Base-by-base conservation (phyloP, 2,113 vertebrate genomes). In the Psittacus erithacus region DNA sequence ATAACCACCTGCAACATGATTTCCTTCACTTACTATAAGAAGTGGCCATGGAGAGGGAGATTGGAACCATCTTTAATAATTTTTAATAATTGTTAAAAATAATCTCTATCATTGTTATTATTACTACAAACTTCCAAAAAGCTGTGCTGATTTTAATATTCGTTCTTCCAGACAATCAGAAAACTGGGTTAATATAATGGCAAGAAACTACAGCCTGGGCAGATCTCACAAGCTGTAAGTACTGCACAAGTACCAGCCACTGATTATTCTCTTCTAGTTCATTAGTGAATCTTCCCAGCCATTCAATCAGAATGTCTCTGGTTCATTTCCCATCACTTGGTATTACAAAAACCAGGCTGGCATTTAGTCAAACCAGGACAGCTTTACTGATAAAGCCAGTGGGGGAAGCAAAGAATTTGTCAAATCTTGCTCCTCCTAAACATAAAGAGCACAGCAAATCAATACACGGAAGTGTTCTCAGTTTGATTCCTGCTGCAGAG, bases 381-480 rank as follows among this genome's bases (percentile, higher is more conserved):
- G 97, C 92, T 86, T 77, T 63, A 84, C 97, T 98, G 98, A 98
- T 98, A 98, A 98, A 98, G 86, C 33, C 84, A 77, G 84, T 4
- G 50, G 87, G 96, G 97, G 94, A 97, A 98, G 88, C 94, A 81
- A 97, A 96, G 95, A 98, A 98, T 98, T 98, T 97, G 96, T 99
- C 98, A 98, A 94, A 91, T 82, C 88, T 94, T 49, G 31, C 94
- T 88, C 85, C 86, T 94, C 79, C 90, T 87, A 69, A 92, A 82
- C 93, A 97, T 27, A 94, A 95, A 95, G 97, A 96, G 97, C 95
- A 86, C 46, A 93, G 87, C 76, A 89, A 97, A 97, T 98, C 96
- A 98, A 98, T 98, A 88, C 94, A 87, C 64, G 97, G 98, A 98
- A 98, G 97, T 83, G 97, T 94, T 97, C 93, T 44, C 71, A 46